phyloP scores from a whole-genome alignment of 2,113 vertebrate species.

The Mobula hypostoma region DNA sequence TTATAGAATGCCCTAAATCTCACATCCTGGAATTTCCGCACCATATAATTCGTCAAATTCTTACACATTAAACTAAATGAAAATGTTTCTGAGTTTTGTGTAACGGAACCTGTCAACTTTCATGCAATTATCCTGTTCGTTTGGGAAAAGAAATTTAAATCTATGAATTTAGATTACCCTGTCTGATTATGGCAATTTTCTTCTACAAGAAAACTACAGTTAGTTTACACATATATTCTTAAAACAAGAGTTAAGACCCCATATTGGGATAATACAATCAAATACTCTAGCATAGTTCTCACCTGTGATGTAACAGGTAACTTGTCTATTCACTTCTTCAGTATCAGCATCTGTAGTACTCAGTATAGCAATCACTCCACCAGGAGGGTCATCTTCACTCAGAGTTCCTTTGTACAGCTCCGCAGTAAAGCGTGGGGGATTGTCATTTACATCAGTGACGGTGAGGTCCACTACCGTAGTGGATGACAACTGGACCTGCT shows the following conservation, averaged over 20 bases:
- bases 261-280: not conserved
- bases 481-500: constrained; percentile 72
- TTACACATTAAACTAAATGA: not conserved
- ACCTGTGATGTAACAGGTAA: constrained; percentile 92
- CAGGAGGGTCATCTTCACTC: constrained; percentile 84
- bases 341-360: constrained; percentile 85
- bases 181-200: not conserved
- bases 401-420: constrained; percentile 97
- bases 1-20: not conserved
- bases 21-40: not conserved
- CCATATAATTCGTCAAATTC: not conserved
- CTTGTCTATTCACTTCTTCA: constrained; percentile 79
- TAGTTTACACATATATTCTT: not conserved
- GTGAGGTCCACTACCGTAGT: constrained; percentile 70
- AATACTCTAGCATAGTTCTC: constrained; percentile 40
- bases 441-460: constrained; percentile 89
- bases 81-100: not conserved
- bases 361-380: constrained; percentile 83
- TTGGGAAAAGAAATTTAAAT: not conserved
- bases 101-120: not conserved
- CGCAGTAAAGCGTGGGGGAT: constrained; percentile 83
- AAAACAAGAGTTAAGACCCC: not conserved
- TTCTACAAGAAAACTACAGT: not conserved
- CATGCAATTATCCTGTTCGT: not conserved
- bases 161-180: not conserved